Evolutionary conservation across 2,888 invertebrate species (phyloP).

Genomic region (Lingula anatina): DNA sequence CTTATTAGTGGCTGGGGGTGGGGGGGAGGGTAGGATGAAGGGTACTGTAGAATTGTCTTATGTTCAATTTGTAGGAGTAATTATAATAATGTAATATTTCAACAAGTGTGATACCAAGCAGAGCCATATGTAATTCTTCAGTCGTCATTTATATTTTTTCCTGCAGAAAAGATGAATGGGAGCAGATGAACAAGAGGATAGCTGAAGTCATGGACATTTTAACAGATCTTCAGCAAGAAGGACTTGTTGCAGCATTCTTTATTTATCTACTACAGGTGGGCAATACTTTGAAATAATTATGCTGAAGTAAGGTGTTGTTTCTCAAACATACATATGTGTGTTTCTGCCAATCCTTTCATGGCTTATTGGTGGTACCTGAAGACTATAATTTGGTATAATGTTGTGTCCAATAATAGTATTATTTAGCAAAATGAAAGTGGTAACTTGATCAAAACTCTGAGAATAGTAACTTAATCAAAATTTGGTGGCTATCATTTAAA

Average conservation of each 20-base stretch:
- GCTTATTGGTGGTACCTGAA: no score
- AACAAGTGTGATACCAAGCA: not conserved
- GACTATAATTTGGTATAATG: not conserved
- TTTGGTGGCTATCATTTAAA: no score
- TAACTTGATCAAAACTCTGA: not conserved
- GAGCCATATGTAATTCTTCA: not conserved
- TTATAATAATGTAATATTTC: no score
- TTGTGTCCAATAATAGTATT: not conserved
- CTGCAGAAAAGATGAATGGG: conserved; percentile 4
- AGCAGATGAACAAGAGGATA: conserved; percentile 8
- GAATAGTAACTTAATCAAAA: not conserved
- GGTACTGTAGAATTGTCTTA: no score
- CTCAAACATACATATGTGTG: no score
- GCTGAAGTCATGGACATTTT: conserved; percentile 19
- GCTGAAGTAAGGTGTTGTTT: not conserved
- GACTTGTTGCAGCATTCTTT: conserved; percentile 32
- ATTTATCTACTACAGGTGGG: conserved; percentile 26
- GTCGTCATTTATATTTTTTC: not conserved
- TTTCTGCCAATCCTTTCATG: no score
- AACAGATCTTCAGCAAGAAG: conserved; percentile 21
- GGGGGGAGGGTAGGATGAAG: no score
- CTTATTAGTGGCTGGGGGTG: no score
- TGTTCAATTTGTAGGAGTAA: no score
- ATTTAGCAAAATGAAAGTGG: no score
- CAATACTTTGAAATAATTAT: not conserved